Conservation (phyloP, 2,888 invertebrate species). For the Clistopyga incitator region DNA sequence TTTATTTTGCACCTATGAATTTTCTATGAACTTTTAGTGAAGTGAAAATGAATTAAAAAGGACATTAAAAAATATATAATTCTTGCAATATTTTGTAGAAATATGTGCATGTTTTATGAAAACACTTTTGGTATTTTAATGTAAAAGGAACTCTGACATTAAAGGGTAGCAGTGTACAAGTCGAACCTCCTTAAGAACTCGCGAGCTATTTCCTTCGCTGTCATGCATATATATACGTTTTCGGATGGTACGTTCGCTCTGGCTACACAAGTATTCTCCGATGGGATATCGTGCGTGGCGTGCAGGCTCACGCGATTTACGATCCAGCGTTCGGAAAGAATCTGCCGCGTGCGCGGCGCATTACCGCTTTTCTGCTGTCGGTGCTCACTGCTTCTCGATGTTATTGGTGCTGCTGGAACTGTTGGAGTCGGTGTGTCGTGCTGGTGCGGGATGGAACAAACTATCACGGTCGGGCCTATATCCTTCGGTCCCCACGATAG, state of each 20-base stretch:
- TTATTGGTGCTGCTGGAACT: conserved; percentile 11
- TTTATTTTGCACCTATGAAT: no score
- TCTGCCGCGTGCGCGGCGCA: conserved; percentile 44
- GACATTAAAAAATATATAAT: no score
- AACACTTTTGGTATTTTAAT: no score
- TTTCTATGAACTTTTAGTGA: no score
- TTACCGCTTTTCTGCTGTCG: conserved; percentile 25
- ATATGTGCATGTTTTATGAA: no score
- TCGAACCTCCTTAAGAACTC: conserved; percentile 21
- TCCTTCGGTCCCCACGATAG: conserved; percentile 50
- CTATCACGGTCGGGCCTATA: conserved; percentile 30
- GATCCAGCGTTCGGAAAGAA: conserved; percentile 69
- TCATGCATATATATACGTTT: conserved; percentile 35
- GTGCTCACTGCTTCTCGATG: conserved; percentile 40
- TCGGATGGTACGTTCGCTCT: conserved; percentile 16
- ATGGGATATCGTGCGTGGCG: conserved; percentile 68
- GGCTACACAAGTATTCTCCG: conserved; percentile 55
- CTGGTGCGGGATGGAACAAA: conserved; percentile 18
- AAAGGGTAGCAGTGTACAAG: background rate
- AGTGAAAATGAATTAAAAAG: no score
- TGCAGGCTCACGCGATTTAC: conserved; percentile 70
- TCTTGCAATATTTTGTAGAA: no score
- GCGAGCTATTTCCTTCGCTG: conserved; percentile 37
- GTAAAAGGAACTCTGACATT: no score
- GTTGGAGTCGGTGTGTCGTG: conserved; percentile 11